A percentile compares a stretch with the other conserved stretches of the same genome.
Evolutionary conservation across 2,888 invertebrate genomes (phyloP).

Genomic region (Lacanobia oleracea): DNA sequence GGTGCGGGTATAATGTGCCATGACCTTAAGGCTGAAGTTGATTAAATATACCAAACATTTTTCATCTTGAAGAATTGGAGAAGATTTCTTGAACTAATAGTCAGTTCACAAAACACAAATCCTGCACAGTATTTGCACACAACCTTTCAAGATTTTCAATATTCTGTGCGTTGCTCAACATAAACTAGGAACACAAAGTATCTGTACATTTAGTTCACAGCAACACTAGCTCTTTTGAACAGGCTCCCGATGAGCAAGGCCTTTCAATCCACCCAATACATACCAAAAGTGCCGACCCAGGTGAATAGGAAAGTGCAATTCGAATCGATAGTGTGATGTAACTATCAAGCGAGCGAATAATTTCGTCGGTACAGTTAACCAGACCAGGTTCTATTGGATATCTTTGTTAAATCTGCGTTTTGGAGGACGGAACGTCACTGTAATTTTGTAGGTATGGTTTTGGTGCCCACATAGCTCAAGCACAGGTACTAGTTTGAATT

Average conservation of each 20-base stretch:
- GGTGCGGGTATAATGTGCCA: too few relatives aligned
- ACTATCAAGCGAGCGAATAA: slow-evolving; percentile 30
- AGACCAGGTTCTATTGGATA: neutral
- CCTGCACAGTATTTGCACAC: too few relatives aligned
- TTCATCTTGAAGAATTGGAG: too few relatives aligned
- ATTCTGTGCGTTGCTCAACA: neutral
- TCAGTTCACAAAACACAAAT: too few relatives aligned
- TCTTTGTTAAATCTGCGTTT: neutral
- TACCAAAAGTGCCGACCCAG: neutral
- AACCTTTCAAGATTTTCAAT: too few relatives aligned
- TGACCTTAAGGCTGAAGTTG: too few relatives aligned
- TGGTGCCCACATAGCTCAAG: neutral
- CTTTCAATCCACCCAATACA: slow-evolving; percentile 9
- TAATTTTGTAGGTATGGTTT: neutral
- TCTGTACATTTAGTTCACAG: neutral
- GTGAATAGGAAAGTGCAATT: neutral
- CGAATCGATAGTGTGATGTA: slow-evolving; percentile 33
- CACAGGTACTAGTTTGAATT: neutral
- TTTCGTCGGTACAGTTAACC: slow-evolving; percentile 32
- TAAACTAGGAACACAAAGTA: neutral
- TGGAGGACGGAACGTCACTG: neutral
- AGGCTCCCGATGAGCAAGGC: neutral
- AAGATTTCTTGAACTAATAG: too few relatives aligned
- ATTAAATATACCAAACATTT: too few relatives aligned
- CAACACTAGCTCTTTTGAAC: neutral